Evolutionary conservation across 64 coral and sea anemone genomes (phyloP).

Genomic region (Cladopsammia gracilis): DNA sequence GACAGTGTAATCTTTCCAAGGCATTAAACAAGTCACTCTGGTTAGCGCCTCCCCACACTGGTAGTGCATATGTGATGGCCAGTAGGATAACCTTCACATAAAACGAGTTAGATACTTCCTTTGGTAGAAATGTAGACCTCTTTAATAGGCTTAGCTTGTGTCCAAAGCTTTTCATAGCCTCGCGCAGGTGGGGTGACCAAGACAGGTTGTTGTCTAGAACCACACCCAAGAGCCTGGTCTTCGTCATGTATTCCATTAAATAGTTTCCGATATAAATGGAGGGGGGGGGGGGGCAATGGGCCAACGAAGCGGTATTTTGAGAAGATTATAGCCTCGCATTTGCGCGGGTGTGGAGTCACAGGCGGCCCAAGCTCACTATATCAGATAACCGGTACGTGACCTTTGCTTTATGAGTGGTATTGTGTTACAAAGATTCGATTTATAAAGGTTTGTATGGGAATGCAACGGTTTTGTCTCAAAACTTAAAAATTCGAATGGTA

Average conservation of each 20-base stretch:
- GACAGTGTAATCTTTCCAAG: neutral
- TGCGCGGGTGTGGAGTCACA: neutral
- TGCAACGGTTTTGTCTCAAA: too few species aligned
- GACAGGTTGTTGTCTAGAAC: neutral
- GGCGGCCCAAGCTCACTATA: too few species aligned
- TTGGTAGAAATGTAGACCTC: neutral
- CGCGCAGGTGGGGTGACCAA: neutral
- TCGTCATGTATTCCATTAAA: neutral
- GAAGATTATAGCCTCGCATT: neutral
- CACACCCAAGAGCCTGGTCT: neutral
- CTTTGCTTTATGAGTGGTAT: too few species aligned
- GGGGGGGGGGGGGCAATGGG: neutral
- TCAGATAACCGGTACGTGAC: too few species aligned
- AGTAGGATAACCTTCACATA: constrained; percentile 9
- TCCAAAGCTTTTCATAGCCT: constrained; percentile 8
- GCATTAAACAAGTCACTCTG: neutral
- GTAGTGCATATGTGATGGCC: constrained; percentile 3
- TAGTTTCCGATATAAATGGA: neutral
- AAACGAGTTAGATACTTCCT: neutral
- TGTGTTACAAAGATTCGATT: too few species aligned
- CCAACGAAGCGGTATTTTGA: neutral
- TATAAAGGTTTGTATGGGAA: too few species aligned
- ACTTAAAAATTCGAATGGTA: too few species aligned
- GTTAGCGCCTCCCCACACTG: neutral
- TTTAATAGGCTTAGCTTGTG: neutral